A percentile compares a stretch with the other conserved stretches of the same genome.
These are phyloP conservation scores for Cantharis rufa DNA, from an alignment of 2,888 invertebrate species.

Conservation along the genomic window DNA sequence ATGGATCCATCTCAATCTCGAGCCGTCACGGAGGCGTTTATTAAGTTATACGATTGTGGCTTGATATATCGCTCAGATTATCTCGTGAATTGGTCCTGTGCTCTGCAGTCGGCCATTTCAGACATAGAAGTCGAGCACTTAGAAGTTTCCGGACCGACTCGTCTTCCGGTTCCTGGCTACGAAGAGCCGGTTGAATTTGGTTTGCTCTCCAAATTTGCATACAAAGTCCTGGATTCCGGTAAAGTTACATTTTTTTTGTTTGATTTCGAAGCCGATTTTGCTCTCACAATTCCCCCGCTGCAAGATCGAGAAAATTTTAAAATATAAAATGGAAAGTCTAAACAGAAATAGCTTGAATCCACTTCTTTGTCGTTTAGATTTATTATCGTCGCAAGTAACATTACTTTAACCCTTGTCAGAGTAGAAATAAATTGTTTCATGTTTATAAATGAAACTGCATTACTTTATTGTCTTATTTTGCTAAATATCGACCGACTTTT, in stretches of 20 bases:
- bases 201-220: slow-evolving; percentile 89
- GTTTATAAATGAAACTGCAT: slow-evolving; percentile 3
- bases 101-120: slow-evolving; percentile 95
- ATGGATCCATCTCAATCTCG: slow-evolving; percentile 89
- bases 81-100: slow-evolving; percentile 98
- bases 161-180: slow-evolving; percentile 89
- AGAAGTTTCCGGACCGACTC: slow-evolving; percentile 83
- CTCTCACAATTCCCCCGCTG: neutral
- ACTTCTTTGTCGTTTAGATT: slow-evolving; percentile 13
- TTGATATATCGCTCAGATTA: slow-evolving; percentile 85
- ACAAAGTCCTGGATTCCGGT: slow-evolving; percentile 70
- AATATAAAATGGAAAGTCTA: neutral
- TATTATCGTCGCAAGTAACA: slow-evolving; percentile 10
- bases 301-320: neutral
- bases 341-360: neutral
- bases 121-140: slow-evolving; percentile 98
- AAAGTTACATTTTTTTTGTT: slow-evolving; percentile 24
- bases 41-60: slow-evolving; percentile 62
- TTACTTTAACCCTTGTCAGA: slow-evolving; percentile 22
- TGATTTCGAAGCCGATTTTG: neutral
- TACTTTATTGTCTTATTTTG: slow-evolving; percentile 1
- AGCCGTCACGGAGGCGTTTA: slow-evolving; percentile 94
- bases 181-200: slow-evolving; percentile 88
- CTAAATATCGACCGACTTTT: neutral
- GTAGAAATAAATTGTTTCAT: slow-evolving; percentile 1